These are phyloP conservation scores for Andrena chrysosceles DNA, from an alignment of 2,888 invertebrate genomes.

Conservation along the genomic window DNA sequence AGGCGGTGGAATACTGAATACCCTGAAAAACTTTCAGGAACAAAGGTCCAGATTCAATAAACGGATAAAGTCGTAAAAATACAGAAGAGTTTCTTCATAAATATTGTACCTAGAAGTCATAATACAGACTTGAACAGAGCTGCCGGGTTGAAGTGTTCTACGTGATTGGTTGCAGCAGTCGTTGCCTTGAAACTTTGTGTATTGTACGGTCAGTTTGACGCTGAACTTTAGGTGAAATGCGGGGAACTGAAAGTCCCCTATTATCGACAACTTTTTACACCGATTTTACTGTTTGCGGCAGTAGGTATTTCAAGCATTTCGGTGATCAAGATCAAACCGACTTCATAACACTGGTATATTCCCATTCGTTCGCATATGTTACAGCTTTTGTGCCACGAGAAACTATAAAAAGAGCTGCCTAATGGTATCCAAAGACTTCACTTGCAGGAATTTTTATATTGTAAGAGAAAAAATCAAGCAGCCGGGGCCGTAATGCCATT, in stretches of 20 bases:
- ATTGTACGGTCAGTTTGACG: not conserved
- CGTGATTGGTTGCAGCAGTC: not conserved
- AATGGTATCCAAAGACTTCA: not conserved
- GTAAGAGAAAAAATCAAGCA: not conserved
- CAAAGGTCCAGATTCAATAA: not conserved
- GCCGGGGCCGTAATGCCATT: not conserved
- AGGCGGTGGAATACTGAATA: not conserved
- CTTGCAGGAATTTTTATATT: not conserved
- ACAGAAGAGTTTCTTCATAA: not conserved
- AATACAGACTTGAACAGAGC: slow-evolving; percentile 5
- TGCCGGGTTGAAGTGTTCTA: not conserved
- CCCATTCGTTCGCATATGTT: not conserved
- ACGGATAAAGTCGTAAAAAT: slow-evolving; percentile 10
- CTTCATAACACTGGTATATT: not conserved
- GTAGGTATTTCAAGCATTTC: too few relatives aligned
- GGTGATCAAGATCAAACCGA: not conserved
- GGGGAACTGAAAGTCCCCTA: too few relatives aligned
- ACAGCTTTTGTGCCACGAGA: not conserved
- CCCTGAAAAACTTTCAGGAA: not conserved
- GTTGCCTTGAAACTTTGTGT: not conserved
- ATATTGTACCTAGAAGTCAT: not conserved
- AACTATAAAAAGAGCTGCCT: not conserved
- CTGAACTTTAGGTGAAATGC: not conserved
- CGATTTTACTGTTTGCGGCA: too few relatives aligned
- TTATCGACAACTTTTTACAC: too few relatives aligned